phyloP scores from a whole-genome alignment of 1,140 invertebrate species.

The Scaptomyza graminum region DNA sequence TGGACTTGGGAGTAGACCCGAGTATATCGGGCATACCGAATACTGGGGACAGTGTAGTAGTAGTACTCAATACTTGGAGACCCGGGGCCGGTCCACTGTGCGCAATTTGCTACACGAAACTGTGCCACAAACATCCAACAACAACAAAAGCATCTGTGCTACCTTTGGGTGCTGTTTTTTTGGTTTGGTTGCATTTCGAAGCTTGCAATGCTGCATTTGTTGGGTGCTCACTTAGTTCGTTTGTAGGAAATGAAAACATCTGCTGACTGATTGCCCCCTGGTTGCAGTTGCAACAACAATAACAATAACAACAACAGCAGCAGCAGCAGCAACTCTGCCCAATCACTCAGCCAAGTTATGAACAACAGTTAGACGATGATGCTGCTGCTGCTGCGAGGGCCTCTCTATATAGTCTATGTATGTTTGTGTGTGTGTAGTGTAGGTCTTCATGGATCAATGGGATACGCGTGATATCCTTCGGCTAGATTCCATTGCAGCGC shows the following conservation, averaged over 20 bases:
- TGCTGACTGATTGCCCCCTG: constrained; percentile 82
- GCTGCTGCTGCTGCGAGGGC: constrained; percentile 34
- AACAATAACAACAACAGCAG: neutral
- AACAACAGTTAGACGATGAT: constrained; percentile 73
- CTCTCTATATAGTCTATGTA: neutral
- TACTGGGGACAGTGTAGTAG: neutral
- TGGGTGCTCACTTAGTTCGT: constrained; percentile 55
- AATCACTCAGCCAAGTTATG: constrained; percentile 80
- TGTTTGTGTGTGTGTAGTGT: constrained; percentile 18
- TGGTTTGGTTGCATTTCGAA: constrained; percentile 32
- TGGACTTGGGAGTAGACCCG: constrained; percentile 6
- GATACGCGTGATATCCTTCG: constrained; percentile 83
- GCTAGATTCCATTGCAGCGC: constrained; percentile 71
- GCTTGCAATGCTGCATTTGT: neutral
- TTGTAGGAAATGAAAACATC: constrained; percentile 82
- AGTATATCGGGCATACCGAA: neutral
- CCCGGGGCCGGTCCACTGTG: constrained; percentile 69
- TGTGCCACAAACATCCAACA: constrained; percentile 59
- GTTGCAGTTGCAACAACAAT: constrained; percentile 44
- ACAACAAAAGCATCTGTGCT: constrained; percentile 59
- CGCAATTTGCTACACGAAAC: constrained; percentile 81
- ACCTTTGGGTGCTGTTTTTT: constrained; percentile 30
- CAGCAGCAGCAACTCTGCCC: constrained; percentile 34
- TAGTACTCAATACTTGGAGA: constrained; percentile 33
- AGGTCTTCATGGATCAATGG: constrained; percentile 83